These are phyloP conservation scores for Drepanosiphum platanoidis DNA, from an alignment of 2,888 invertebrate genomes.

Conservation along the genomic window DNA sequence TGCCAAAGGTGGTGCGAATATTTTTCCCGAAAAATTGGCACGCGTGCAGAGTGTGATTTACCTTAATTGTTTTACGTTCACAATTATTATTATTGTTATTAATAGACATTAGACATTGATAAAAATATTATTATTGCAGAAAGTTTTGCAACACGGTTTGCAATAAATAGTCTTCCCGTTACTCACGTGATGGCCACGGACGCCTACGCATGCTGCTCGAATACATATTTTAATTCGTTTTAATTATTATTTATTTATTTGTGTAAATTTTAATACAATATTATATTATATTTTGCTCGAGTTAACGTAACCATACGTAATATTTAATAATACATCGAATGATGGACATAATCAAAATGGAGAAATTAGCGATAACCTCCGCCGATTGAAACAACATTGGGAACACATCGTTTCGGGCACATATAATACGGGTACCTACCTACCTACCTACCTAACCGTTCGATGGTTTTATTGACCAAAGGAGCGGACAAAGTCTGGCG, in stretches of 20 bases:
- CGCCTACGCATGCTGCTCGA: neutral
- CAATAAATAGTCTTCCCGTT: conserved; percentile 19
- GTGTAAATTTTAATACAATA: neutral
- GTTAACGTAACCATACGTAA: no score
- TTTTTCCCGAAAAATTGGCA: neutral
- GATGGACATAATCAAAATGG: neutral
- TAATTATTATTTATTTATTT: neutral
- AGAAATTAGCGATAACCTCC: neutral
- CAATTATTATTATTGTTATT: neutral
- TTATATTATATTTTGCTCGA: neutral
- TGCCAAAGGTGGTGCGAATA: neutral
- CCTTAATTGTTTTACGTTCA: neutral
- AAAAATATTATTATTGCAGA: neutral
- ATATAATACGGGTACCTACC: no score
- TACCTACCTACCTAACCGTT: no score
- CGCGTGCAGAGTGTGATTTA: neutral
- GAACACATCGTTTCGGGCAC: neutral
- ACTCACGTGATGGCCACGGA: conserved; percentile 27
- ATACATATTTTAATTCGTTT: neutral
- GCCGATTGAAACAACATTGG: neutral
- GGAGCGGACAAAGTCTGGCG: neutral
- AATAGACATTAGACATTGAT: no score
- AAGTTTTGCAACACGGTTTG: conserved; percentile 1
- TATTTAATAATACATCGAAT: conserved; percentile 6
- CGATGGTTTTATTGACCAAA: conserved; percentile 1